Evolutionary conservation across 2,888 invertebrate species (phyloP).

Genomic region (Periphyllus acericola): DNA sequence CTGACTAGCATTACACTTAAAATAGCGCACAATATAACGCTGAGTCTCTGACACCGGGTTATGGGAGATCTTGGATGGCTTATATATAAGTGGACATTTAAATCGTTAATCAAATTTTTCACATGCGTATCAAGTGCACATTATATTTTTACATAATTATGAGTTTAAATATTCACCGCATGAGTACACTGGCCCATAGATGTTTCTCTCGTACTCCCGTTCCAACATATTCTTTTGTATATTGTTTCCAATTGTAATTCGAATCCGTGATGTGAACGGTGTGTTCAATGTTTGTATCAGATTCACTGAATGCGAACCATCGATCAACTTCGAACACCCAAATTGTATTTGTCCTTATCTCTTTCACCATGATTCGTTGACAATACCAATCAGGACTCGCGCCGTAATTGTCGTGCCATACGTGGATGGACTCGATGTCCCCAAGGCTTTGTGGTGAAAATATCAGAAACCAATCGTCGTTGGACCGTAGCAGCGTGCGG

Average conservation of each 20-base stretch:
- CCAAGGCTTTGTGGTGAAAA: slow-evolving; percentile 54
- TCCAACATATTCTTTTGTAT: not conserved
- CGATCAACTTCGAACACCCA: slow-evolving; percentile 63
- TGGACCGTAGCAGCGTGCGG: slow-evolving; percentile 51
- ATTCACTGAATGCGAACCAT: slow-evolving; percentile 63
- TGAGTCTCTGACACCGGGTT: slow-evolving; percentile 63
- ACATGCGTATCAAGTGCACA: not conserved
- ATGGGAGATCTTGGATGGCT: slow-evolving; percentile 63
- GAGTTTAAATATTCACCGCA: slow-evolving; percentile 23
- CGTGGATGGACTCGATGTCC: slow-evolving; percentile 44
- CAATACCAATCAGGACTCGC: slow-evolving; percentile 61
- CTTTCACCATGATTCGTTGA: slow-evolving; percentile 62
- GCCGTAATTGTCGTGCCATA: slow-evolving; percentile 62
- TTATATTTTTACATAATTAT: not conserved
- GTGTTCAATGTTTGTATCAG: slow-evolving; percentile 12
- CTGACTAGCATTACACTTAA: slow-evolving; percentile 62
- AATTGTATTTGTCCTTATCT: slow-evolving; percentile 56
- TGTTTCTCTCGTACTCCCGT: slow-evolving; percentile 40
- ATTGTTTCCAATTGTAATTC: slow-evolving; percentile 15
- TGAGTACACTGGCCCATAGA: slow-evolving; percentile 47
- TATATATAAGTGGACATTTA: not conserved
- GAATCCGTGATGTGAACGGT: not conserved
- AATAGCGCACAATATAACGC: slow-evolving; percentile 61
- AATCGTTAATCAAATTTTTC: not conserved
- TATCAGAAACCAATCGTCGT: slow-evolving; percentile 63